A percentile compares a stretch with the other conserved stretches of the same genome.
phyloP scores from a whole-genome alignment of 2,113 vertebrate species.

The Phycodurus eques region DNA sequence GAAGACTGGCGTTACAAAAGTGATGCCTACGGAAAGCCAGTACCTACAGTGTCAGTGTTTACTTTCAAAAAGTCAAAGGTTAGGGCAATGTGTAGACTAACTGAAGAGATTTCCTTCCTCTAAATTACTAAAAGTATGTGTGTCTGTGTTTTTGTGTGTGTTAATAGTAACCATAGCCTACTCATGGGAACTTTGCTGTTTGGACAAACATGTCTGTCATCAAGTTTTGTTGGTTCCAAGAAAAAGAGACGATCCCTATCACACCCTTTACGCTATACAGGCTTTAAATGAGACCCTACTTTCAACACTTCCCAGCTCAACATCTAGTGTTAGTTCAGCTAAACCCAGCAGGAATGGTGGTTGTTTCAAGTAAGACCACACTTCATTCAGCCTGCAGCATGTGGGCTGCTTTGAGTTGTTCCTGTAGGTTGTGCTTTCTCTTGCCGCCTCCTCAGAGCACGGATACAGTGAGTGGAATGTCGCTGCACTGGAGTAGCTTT shows the following conservation, averaged over 20 bases:
- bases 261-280: conserved; percentile 24
- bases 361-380: background rate
- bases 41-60: conserved; percentile 36
- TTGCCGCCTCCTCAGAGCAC: conserved; percentile 3
- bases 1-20: background rate
- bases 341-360: background rate
- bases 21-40: conserved; percentile 13
- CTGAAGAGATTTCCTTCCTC: conserved; percentile 73
- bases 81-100: conserved; percentile 42
- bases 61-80: conserved; percentile 42
- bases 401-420: background rate
- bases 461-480: conserved; percentile 34
- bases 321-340: background rate
- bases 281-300: conserved; percentile 23
- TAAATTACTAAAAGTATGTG: conserved; percentile 36
- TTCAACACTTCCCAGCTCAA: background rate
- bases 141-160: conserved; percentile 11
- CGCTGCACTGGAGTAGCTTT: conserved; percentile 7
- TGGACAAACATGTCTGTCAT: conserved; percentile 52
- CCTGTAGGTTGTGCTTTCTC: background rate
- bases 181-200: conserved; percentile 74
- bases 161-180: conserved; percentile 31
- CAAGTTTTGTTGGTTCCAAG: conserved; percentile 45
- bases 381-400: background rate
- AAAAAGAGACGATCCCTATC: conserved; percentile 33